These are phyloP conservation scores for Dimorphilus gyrociliatus DNA, from an alignment of 2,888 invertebrate genomes.

Conservation along the genomic window DNA sequence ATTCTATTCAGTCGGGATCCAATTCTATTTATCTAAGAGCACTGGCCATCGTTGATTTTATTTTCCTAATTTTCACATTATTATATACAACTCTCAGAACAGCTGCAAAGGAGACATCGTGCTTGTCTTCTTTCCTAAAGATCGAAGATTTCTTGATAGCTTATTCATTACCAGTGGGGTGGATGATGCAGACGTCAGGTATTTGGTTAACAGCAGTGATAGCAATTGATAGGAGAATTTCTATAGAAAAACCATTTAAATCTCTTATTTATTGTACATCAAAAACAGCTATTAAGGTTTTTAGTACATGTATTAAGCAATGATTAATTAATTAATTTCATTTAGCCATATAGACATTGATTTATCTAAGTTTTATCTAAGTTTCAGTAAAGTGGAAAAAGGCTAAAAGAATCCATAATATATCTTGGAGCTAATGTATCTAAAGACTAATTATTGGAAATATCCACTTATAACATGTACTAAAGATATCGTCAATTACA, in stretches of 20 bases:
- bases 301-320: slow-evolving; percentile 4
- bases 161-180: slow-evolving; percentile 6
- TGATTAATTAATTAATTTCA: slow-evolving; percentile 6
- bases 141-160: slow-evolving; percentile 5
- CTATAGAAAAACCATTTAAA: slow-evolving; percentile 5
- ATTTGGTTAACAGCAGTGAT: slow-evolving; percentile 7
- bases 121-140: slow-evolving; percentile 3
- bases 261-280: slow-evolving; percentile 4
- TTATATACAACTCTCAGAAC: slow-evolving; percentile 7
- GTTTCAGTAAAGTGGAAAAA: too few relatives aligned
- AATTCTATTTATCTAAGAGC: too few relatives aligned
- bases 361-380: too few relatives aligned
- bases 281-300: slow-evolving; percentile 2
- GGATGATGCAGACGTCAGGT: slow-evolving; percentile 7
- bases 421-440: too few relatives aligned
- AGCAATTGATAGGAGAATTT: slow-evolving; percentile 6
- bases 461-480: too few relatives aligned
- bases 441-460: too few relatives aligned
- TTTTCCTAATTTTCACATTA: slow-evolving; percentile 4
- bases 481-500: too few relatives aligned
- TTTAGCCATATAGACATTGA: slow-evolving; percentile 3
- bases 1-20: too few relatives aligned
- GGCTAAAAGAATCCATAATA: too few relatives aligned
- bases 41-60: too few relatives aligned
- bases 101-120: slow-evolving; percentile 4